Conservation (phyloP, 2,797 vertebrate species). For the Fistularia tabacaria region DNA sequence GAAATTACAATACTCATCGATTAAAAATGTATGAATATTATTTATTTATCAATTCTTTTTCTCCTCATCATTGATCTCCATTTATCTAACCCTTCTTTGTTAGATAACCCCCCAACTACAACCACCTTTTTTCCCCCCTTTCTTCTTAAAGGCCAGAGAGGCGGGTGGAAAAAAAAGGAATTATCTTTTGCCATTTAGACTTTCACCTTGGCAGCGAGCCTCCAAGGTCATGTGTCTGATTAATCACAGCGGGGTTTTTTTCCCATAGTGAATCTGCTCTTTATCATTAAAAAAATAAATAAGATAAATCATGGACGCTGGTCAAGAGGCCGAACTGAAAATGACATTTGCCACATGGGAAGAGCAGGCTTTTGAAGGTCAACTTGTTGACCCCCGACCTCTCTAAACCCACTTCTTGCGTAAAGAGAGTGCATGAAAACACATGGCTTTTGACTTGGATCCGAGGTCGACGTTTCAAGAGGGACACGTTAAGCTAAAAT, state of each 20-base stretch:
- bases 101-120: background rate
- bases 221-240: background rate
- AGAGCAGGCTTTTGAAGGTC: background rate
- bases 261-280: too few relatives aligned
- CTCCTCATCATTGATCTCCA: too few relatives aligned
- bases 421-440: background rate
- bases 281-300: too few relatives aligned
- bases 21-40: too few relatives aligned
- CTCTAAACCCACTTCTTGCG: background rate
- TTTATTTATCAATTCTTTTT: too few relatives aligned
- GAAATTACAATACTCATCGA: too few relatives aligned
- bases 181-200: slow-evolving; percentile 17
- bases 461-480: too few relatives aligned
- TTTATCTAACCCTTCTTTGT: too few relatives aligned
- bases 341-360: slow-evolving; percentile 2
- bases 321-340: slow-evolving; percentile 3
- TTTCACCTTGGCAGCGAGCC: background rate
- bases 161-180: background rate
- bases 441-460: too few relatives aligned
- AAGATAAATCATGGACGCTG: too few relatives aligned
- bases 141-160: slow-evolving; percentile 11
- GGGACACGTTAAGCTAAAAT: too few relatives aligned
- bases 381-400: slow-evolving; percentile 26
- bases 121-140: background rate
- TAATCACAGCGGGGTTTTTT: too few relatives aligned